Evolutionary conservation across 1,140 invertebrate species (phyloP).

Genomic region (Drosophila kurseongensis): DNA sequence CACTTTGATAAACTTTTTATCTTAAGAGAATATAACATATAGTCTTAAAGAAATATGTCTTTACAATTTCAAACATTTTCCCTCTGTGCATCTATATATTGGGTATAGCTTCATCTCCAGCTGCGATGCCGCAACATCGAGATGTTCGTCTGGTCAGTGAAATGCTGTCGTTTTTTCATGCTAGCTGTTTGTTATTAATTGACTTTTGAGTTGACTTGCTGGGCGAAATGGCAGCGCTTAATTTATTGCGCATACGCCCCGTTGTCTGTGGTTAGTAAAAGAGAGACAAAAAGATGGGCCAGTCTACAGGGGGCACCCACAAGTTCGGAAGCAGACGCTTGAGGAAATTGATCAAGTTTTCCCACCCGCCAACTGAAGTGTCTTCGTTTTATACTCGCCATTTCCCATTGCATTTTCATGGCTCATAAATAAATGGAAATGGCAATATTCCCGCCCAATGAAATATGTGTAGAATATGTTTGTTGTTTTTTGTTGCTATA

Average conservation of each 20-base stretch:
- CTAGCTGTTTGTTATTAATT: slow-evolving; percentile 72
- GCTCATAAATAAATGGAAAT: slow-evolving; percentile 69
- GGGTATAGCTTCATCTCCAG: slow-evolving; percentile 32
- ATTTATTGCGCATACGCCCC: slow-evolving; percentile 78
- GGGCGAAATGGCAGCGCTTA: slow-evolving; percentile 71
- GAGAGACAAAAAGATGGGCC: neutral
- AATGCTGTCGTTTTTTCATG: slow-evolving; percentile 28
- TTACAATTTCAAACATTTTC: neutral
- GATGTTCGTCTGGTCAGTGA: slow-evolving; percentile 38
- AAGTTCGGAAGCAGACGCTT: slow-evolving; percentile 68
- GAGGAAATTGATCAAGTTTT: slow-evolving; percentile 66
- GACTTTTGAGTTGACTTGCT: slow-evolving; percentile 80
- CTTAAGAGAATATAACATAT: too few relatives aligned
- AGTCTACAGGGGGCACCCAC: slow-evolving; percentile 40
- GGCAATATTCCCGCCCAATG: slow-evolving; percentile 21
- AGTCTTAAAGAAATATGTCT: too few relatives aligned
- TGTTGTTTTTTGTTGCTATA: slow-evolving; percentile 22
- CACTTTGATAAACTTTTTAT: too few relatives aligned
- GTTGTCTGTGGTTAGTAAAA: slow-evolving; percentile 36
- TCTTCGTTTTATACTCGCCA: slow-evolving; percentile 7
- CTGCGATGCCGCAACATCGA: slow-evolving; percentile 34
- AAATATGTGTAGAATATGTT: slow-evolving; percentile 9
- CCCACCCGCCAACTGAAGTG: slow-evolving; percentile 13
- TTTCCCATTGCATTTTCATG: slow-evolving; percentile 68
- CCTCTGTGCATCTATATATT: slow-evolving; percentile 17